Percentiles rank a stretch among this genome's conserved stretches.
These are phyloP conservation scores for Trachops cirrhosus DNA, from an alignment of 2,797 vertebrate genomes.

Conservation along the genomic window DNA sequence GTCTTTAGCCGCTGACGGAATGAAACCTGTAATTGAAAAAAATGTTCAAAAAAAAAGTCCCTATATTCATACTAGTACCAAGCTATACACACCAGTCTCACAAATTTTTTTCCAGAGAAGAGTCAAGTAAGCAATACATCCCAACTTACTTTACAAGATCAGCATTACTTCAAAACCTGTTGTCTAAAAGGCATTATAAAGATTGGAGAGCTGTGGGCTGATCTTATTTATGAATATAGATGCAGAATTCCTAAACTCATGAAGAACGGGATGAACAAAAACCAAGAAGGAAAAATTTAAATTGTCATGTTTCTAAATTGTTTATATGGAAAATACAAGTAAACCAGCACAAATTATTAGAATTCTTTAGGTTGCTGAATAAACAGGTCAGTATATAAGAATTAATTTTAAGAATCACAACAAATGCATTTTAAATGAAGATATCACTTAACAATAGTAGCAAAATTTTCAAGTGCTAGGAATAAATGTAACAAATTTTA, in stretches of 20 bases:
- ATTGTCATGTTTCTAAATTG: not conserved
- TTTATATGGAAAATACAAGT: not conserved
- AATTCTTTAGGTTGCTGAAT: not conserved
- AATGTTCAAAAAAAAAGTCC: not conserved
- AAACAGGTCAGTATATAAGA: not conserved
- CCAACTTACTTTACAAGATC: not conserved
- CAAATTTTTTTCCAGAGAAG: not conserved
- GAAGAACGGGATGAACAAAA: not conserved
- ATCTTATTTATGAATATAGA: not conserved
- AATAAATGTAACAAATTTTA: not conserved
- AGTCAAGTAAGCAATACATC: not conserved
- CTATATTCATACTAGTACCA: not conserved
- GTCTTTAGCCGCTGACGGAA: not conserved
- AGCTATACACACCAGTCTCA: not conserved
- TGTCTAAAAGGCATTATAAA: not conserved
- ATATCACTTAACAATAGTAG: not conserved
- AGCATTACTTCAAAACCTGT: not conserved
- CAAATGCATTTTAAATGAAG: not conserved
- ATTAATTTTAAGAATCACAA: not conserved
- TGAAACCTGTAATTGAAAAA: not conserved
- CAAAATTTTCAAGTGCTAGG: not conserved
- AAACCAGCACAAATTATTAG: not conserved
- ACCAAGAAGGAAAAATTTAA: not conserved
- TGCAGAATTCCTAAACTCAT: not conserved
- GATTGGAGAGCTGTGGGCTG: not conserved